Evolutionary conservation across 2,888 invertebrate species (phyloP), one percentile per base, ranked within the genome.

Genomic region (Scaptomyza parva): DNA sequence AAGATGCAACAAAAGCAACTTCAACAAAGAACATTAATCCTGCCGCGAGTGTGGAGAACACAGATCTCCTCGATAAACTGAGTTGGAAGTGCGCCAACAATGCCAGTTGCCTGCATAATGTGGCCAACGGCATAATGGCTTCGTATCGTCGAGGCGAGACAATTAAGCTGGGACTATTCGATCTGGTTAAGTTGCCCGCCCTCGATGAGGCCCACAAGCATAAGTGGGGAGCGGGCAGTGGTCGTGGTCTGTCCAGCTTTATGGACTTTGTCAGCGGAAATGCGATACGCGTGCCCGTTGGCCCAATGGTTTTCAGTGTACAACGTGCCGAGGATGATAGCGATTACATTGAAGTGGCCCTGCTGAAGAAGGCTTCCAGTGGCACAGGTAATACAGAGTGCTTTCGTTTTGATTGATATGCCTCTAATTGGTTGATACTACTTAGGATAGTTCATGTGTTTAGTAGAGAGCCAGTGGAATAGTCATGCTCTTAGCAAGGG

Each of bases 71-170:
- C 61, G 88, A 90, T 52, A 89, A 90, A 65, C 78, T 91, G n/a
- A 90, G 88, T 44, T 92, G 92, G 92, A 85, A 86, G 78, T 94
- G 94, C 91, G 93, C 93, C 89, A 94, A 94, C 82, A 94, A 94
- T 90, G 93, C 94, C 30, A 94, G 93, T 66, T 94, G 94, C 78
- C 92, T 94, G 35, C 92, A 93, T 58, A 79, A 91, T 33, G 89
- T 94, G 84, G 92, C 93, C 18, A 92, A 89, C 65, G 92, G 93
- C 70, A 91, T 94, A 50, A 88, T 93, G 60, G 92, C 91, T 76
- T 93, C 93, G 76, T 92, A 94, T 64, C 90, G 92, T 53, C 92
- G 93, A 53, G 92, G 93, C 77, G 93, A 93, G 78, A 91, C 93
- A 52, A 92, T 94, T 63, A 92, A 92, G 77, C 93, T 94, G 86